A percentile compares a stretch with the other conserved stretches of the same genome.
Evolutionary conservation across 2,797 vertebrate genomes (phyloP).

Genomic region (Pangasius sanitwongsei): DNA sequence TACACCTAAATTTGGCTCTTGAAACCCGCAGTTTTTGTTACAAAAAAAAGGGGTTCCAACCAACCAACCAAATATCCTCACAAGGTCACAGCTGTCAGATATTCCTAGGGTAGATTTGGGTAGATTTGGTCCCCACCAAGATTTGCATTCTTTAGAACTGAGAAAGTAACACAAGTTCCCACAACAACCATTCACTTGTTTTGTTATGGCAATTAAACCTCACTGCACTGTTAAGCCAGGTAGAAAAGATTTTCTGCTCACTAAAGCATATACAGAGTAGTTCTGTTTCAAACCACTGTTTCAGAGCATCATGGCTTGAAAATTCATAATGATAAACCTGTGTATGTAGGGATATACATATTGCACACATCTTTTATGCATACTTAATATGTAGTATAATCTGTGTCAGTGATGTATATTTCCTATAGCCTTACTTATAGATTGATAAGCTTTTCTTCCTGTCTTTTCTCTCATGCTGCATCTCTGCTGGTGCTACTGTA

Average conservation of each 20-base stretch:
- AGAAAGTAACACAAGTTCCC: neutral
- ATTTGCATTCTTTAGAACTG: neutral
- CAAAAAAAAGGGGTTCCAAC: neutral
- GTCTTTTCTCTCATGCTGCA: neutral
- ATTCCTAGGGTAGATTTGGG: neutral
- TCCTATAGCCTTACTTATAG: neutral
- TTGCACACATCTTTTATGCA: neutral
- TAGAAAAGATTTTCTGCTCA: conserved; percentile 28
- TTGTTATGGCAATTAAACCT: conserved; percentile 22
- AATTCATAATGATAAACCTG: neutral
- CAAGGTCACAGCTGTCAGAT: neutral
- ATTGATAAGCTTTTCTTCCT: neutral
- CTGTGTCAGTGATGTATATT: neutral
- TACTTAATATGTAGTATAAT: neutral
- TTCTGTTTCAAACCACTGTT: conserved; percentile 6
- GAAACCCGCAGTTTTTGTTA: too few relatives aligned
- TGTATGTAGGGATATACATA: neutral
- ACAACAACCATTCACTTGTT: conserved; percentile 9
- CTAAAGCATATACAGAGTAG: conserved; percentile 23
- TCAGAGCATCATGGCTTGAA: neutral
- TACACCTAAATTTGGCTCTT: neutral
- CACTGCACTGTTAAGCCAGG: conserved; percentile 17
- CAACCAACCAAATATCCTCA: neutral
- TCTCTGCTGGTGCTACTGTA: neutral
- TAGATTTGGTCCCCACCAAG: neutral